Conservation (phyloP, 1,140 invertebrate species). For the Drosophila tropicalis region DNA sequence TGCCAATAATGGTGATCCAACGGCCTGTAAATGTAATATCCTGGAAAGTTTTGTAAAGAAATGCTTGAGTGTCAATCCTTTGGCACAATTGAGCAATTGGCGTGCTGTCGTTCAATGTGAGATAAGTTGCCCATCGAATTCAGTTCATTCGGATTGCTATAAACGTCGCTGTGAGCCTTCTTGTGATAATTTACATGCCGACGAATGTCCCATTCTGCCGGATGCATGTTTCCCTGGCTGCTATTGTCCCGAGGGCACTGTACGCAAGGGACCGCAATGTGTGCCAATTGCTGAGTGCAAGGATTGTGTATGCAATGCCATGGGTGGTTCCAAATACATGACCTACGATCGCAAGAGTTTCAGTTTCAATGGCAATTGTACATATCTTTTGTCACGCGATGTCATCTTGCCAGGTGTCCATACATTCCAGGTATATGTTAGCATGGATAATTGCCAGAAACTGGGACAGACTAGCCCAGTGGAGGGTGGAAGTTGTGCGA, state of each 20-base stretch:
- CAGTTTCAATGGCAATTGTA: slow-evolving; percentile 90
- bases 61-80: slow-evolving; percentile 87
- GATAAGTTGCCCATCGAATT: slow-evolving; percentile 87
- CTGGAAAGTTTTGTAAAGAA: slow-evolving; percentile 88
- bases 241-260: slow-evolving; percentile 91
- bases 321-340: slow-evolving; percentile 88
- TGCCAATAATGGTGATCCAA: slow-evolving; percentile 74
- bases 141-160: slow-evolving; percentile 92
- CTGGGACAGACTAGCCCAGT: slow-evolving; percentile 46
- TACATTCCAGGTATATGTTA: slow-evolving; percentile 85
- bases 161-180: slow-evolving; percentile 88
- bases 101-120: slow-evolving; percentile 86
- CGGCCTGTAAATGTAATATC: slow-evolving; percentile 88
- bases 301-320: slow-evolving; percentile 90
- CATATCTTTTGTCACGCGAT: slow-evolving; percentile 89
- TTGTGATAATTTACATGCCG: slow-evolving; percentile 86
- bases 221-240: slow-evolving; percentile 91
- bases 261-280: slow-evolving; percentile 88
- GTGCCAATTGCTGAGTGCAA: slow-evolving; percentile 88
- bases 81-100: slow-evolving; percentile 88
- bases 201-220: slow-evolving; percentile 86
- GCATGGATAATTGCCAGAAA: slow-evolving; percentile 75
- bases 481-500: slow-evolving; percentile 63
- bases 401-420: slow-evolving; percentile 84
- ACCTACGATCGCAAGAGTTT: slow-evolving; percentile 90